Evolutionary conservation across 30 jellyfish, hydroid and myxozoan species (phyloP), one percentile per base, ranked within the genome.

Genomic region (Nemopilema nomurai): DNA sequence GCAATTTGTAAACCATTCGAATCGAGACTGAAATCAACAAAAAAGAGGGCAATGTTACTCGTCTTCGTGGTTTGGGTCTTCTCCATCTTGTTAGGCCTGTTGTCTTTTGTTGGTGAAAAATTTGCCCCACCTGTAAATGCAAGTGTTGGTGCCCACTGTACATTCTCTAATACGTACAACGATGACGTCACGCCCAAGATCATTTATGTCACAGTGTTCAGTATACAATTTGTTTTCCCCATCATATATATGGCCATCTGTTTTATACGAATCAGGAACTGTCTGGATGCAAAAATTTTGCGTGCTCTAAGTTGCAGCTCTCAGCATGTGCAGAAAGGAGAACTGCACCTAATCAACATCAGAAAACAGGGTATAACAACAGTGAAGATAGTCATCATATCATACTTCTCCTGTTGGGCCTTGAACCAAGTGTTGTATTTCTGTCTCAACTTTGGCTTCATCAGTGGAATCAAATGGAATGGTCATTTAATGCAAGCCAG

Each of bases 111-210:
- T 24, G 96, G 96, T 1, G 96, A 89, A 67, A 74, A 81, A 76
- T 84, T 51, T 53, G 53, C 96, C 4, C 70, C 89, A 27, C 80
- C 62, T 24, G 71, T 67, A 57, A 57, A 89, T 51, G 96, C 96
- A 29, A 80, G 87, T 28, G 92, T 89, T 74, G 96, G 96, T 25
- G 96, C 96, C 1, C 96, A 89, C 50, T 89, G 96, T 77, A 89
- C 85, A 1, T 89, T 89, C 66, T 86, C 95, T 22, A 86, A 69
- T 77, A 81, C 84, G 0, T 89, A 80, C 79, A 80, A 80, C 68
- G 75, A 53, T 57, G 73, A 71, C 30, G 16, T 89, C 3, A 49
- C 87, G 28, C 96, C 96, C 62, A 80, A 81, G 64, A 77, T 89
- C 26, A 75, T 66, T 19, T 89, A 80, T 41, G 76, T 67, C 67